A percentile compares a stretch with the other conserved stretches of the same genome.
These are phyloP conservation scores for Erpobdella octoculata DNA, from an alignment of 2,888 invertebrate genomes.

Conservation along the genomic window DNA sequence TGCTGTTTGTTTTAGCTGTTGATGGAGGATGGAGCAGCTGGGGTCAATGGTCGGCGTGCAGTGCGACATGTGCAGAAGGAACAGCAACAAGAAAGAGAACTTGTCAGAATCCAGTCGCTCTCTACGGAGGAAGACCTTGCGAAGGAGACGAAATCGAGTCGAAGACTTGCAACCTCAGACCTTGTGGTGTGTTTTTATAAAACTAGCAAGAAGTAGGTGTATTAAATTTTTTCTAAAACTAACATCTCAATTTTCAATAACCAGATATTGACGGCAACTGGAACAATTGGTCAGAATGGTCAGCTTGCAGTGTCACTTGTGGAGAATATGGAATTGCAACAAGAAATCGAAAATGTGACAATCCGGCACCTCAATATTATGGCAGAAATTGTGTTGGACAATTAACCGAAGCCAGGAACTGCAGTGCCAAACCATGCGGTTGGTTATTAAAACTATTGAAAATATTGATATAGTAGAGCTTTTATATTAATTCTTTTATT, in stretches of 20 bases:
- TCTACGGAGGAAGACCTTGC: constrained; percentile 31
- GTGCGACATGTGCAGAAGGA: constrained; percentile 33
- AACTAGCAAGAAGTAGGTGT: neutral
- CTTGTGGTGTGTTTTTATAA: constrained; percentile 25
- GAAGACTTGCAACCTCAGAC: constrained; percentile 19
- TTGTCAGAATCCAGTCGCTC: constrained; percentile 30
- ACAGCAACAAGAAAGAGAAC: constrained; percentile 25
- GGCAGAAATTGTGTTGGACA: constrained; percentile 31
- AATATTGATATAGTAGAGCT: neutral
- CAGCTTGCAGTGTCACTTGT: constrained; percentile 35
- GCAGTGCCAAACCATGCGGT: constrained; percentile 26
- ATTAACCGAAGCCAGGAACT: constrained; percentile 25
- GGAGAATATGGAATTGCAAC: constrained; percentile 25
- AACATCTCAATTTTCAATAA: too few species aligned
- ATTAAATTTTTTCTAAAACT: too few species aligned
- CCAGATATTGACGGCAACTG: constrained; percentile 33
- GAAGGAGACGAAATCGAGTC: constrained; percentile 27
- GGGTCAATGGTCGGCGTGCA: constrained; percentile 35
- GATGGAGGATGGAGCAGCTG: constrained; percentile 36
- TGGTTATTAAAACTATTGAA: neutral
- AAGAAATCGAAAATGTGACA: constrained; percentile 30
- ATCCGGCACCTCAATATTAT: constrained; percentile 29
- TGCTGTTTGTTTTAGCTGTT: constrained; percentile 26
- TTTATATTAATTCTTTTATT: neutral
- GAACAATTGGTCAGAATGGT: constrained; percentile 35